Base-by-base conservation (phyloP, 1,140 invertebrate species). In the Papilio xuthus region DNA sequence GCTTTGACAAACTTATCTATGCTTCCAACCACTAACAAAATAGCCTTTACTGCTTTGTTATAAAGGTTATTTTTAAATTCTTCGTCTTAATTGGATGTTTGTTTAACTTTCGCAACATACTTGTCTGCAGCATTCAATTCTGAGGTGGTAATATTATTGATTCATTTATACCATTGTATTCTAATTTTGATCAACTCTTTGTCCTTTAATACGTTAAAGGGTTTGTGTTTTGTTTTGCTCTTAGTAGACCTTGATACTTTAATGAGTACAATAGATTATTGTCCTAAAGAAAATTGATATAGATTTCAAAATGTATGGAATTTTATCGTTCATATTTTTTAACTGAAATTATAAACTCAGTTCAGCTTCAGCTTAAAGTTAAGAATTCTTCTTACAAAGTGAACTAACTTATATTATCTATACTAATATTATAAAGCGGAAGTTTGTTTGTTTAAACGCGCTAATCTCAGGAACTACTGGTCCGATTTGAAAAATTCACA, bases 1-100 rank as follows among this genome's bases (percentile, higher is more conserved):
- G 89, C 86, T 89, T 72, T 47, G 37, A 20, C 42, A 44, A 47
- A 72, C 8, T 15, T 72, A 72, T 42, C 18, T 26, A 72, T 23
- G 70, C 41, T 42, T 41, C 2, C 32, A 20, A 70, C 67, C 15
- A 47, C 10, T 47, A 26, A 47, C 12, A 47, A 72, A 72, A 28
- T 42, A 44, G 42, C 44, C 41, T 72, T 72, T 72, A 72, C 12
- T 72, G 42, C 70, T 15, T 72, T 18, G 70, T 72, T 13, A 72
- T 72, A 72, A 23, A 44, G 2, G n/a, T 26, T 72, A 72, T 26
- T 47, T 72, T 72, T 47, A 10, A 15, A 28, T 44, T 28, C 42
- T 23, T 42, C 10, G 15, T 47, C 20, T n/a, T 10, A 44, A 26
- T 20, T 47, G 1, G 28, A 63, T 15, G 12, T 63, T 72, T 72